A percentile compares a stretch with the other conserved stretches of the same genome.
These are phyloP conservation scores for Megalurothrips usitatus DNA, from an alignment of 2,888 invertebrate genomes.

Conservation along the genomic window DNA sequence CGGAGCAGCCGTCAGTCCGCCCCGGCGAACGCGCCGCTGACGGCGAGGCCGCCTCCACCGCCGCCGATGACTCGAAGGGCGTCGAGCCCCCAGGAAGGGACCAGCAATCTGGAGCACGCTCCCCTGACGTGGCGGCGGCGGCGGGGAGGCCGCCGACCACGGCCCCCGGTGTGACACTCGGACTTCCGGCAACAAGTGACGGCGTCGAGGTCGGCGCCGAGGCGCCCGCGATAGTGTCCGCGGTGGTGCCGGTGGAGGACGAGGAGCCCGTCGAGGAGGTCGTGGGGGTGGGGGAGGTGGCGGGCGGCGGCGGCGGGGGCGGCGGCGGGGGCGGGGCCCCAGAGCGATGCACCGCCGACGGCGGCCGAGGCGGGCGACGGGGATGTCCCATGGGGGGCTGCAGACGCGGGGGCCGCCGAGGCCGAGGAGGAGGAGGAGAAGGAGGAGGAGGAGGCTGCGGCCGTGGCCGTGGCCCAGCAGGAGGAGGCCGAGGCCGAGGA, in stretches of 20 bases:
- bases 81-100: too few species aligned
- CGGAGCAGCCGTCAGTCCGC: too few species aligned
- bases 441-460: neutral
- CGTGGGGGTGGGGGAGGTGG: neutral
- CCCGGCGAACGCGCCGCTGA: too few species aligned
- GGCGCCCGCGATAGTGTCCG: neutral
- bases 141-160: too few species aligned
- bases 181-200: neutral
- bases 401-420: neutral
- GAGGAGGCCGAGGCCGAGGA: neutral
- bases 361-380: neutral
- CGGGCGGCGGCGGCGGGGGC: neutral
- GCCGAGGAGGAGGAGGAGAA: neutral
- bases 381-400: neutral
- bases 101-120: too few species aligned
- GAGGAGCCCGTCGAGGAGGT: neutral
- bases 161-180: too few species aligned
- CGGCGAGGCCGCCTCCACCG: too few species aligned
- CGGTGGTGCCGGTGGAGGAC: neutral
- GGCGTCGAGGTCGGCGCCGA: neutral
- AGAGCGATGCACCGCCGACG: neutral
- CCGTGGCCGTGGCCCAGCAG: neutral
- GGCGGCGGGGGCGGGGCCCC: neutral
- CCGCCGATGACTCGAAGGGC: too few species aligned
- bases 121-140: too few species aligned